These are phyloP conservation scores for Galeruca laticollis DNA, from an alignment of 2,888 invertebrate species.

Conservation along the genomic window DNA sequence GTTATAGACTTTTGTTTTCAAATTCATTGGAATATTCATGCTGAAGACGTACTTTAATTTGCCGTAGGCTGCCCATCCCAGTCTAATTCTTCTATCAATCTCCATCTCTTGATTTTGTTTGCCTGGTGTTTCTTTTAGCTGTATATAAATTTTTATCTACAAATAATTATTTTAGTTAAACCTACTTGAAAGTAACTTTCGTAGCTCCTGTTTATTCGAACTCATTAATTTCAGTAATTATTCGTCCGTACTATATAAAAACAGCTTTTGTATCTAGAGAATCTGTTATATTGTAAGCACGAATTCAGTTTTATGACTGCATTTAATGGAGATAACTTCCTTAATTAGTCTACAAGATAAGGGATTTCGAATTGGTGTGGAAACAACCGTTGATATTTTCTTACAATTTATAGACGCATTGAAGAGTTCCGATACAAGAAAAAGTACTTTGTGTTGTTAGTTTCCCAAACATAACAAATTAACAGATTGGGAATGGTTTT, in stretches of 20 bases:
- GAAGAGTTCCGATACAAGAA: neutral
- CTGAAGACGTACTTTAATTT: too few species aligned
- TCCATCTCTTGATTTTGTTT: too few species aligned
- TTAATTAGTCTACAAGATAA: slow-evolving; percentile 12
- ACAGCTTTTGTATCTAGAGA: neutral
- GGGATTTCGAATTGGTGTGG: slow-evolving; percentile 10
- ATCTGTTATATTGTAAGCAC: slow-evolving; percentile 14
- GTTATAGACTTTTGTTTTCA: too few species aligned
- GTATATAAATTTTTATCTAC: too few species aligned
- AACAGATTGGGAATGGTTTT: too few species aligned
- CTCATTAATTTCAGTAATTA: neutral
- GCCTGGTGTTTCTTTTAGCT: too few species aligned
- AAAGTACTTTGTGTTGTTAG: neutral
- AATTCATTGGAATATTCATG: too few species aligned
- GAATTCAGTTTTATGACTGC: slow-evolving; percentile 20
- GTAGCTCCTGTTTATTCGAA: neutral
- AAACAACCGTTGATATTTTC: slow-evolving; percentile 8
- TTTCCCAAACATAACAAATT: too few species aligned
- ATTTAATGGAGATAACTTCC: slow-evolving; percentile 20
- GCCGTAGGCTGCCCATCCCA: too few species aligned
- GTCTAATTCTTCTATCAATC: too few species aligned
- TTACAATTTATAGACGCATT: neutral
- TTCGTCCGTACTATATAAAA: neutral
- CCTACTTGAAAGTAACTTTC: too few species aligned
- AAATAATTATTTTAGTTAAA: neutral